phyloP scores from a whole-genome alignment of 2,888 invertebrate species.

The Limnephilus lunatus region DNA sequence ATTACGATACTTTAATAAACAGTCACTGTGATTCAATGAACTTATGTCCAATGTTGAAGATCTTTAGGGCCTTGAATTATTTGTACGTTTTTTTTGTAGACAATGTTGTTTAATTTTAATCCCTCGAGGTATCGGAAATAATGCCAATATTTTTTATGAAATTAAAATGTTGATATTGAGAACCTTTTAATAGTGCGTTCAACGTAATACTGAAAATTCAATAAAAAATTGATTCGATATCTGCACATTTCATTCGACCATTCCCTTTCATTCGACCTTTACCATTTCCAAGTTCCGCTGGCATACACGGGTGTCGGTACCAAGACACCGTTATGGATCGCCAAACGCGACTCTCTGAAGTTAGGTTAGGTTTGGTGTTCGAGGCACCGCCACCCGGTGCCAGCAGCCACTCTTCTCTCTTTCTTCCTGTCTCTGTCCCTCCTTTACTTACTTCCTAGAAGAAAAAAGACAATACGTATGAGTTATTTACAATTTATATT shows the following conservation, averaged over 20 bases:
- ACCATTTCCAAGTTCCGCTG: background rate
- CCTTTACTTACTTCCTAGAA: background rate
- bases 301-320: slow-evolving; percentile 2
- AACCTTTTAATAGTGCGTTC: no score
- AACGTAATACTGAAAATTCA: no score
- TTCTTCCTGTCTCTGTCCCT: background rate
- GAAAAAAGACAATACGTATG: background rate
- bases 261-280: background rate
- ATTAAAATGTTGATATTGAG: no score
- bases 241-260: background rate
- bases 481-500: background rate
- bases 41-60: no score
- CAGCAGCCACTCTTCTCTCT: background rate
- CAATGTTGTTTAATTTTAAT: no score
- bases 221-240: background rate
- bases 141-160: no score
- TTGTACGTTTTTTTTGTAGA: no score
- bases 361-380: background rate
- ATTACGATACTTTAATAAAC: no score
- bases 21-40: no score
- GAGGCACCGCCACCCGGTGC: background rate
- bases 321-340: slow-evolving; percentile 2
- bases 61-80: no score
- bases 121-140: no score
- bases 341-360: background rate